Conservation (phyloP, 2,888 invertebrate genomes). For the Chloromyia formosa region DNA sequence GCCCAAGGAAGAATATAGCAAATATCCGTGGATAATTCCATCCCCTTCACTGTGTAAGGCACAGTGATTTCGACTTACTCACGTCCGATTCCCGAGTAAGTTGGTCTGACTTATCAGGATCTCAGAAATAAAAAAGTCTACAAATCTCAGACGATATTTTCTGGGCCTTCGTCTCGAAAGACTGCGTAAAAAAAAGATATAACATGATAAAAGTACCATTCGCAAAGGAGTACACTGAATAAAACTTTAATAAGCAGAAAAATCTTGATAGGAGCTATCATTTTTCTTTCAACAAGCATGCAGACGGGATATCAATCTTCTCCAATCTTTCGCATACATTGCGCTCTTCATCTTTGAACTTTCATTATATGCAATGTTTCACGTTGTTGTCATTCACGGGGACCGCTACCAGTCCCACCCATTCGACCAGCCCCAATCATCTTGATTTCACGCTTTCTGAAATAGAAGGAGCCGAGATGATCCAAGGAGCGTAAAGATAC, state of each 20-base stretch:
- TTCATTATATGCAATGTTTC: not conserved
- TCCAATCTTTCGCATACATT: not conserved
- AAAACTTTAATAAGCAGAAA: not conserved
- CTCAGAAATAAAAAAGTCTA: too few species aligned
- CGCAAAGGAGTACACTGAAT: not conserved
- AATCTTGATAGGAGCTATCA: slow-evolving; percentile 7
- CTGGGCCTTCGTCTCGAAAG: too few species aligned
- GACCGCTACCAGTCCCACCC: not conserved
- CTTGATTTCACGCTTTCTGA: not conserved
- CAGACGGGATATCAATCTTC: slow-evolving; percentile 1
- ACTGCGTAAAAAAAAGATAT: too few species aligned
- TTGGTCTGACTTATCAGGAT: too few species aligned
- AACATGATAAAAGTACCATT: too few species aligned
- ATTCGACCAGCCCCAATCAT: not conserved
- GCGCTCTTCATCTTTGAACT: not conserved
- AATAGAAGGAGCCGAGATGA: not conserved
- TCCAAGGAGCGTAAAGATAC: not conserved
- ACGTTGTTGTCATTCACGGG: not conserved
- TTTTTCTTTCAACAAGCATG: not conserved
- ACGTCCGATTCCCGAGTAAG: too few species aligned
- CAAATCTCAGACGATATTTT: too few species aligned
- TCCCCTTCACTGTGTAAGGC: too few species aligned
- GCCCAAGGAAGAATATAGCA: too few species aligned
- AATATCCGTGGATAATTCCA: too few species aligned
- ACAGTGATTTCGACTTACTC: too few species aligned